Percentiles rank a stretch among this genome's conserved stretches.
These are phyloP conservation scores for Mirounga angustirostris DNA, from an alignment of 2,113 vertebrate species.

Conservation along the genomic window DNA sequence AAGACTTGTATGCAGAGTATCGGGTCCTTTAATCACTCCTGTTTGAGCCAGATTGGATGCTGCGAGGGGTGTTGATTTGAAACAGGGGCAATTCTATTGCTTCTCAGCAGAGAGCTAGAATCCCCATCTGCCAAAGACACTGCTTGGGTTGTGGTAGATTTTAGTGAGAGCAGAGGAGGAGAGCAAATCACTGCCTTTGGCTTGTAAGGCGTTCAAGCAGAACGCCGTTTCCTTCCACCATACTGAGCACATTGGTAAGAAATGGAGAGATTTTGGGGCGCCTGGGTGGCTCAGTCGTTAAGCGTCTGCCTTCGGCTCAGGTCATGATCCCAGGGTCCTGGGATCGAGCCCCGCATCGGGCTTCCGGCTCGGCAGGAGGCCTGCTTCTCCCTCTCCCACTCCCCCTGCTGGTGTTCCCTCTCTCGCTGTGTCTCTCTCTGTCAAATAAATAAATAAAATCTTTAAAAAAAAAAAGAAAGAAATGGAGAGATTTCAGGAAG, in stretches of 20 bases:
- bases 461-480: background rate
- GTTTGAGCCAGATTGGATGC: background rate
- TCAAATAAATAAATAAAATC: too few species aligned
- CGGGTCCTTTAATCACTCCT: background rate
- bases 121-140: background rate
- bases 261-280: background rate
- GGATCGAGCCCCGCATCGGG: too few species aligned
- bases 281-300: too few species aligned
- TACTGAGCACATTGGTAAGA: background rate
- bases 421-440: too few species aligned
- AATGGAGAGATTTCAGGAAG: background rate
- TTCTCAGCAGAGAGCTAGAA: background rate
- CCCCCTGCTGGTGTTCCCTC: too few species aligned
- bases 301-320: too few species aligned
- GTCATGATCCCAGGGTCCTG: too few species aligned
- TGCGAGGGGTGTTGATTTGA: background rate
- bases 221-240: background rate
- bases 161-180: background rate
- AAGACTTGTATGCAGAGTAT: background rate
- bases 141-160: background rate
- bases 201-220: background rate
- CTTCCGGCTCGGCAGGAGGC: too few species aligned
- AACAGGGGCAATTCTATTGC: background rate
- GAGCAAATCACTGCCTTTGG: background rate
- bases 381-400: too few species aligned